A percentile compares a stretch with the other conserved stretches of the same genome.
Conservation (phyloP, 2,888 invertebrate species). For the Automeris io region DNA sequence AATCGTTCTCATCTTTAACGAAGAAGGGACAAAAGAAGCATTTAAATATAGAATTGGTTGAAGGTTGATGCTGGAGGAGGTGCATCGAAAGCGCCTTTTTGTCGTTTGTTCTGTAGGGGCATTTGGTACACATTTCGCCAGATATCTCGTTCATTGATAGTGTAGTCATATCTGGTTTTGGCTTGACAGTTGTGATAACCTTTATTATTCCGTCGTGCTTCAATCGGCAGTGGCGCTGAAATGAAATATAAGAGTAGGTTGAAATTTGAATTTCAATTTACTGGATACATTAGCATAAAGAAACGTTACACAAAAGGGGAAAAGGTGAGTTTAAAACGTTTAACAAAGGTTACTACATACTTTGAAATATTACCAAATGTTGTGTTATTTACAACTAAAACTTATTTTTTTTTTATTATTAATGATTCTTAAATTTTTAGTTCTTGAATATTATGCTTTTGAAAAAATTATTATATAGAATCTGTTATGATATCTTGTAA, state of each 20-base stretch:
- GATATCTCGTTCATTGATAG: constrained; percentile 40
- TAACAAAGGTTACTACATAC: no score
- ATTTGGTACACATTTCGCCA: constrained; percentile 78
- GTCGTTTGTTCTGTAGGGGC: constrained; percentile 82
- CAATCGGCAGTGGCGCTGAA: constrained; percentile 86
- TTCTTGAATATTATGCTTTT: no score
- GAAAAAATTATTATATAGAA: no score
- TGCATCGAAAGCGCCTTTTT: constrained; percentile 79
- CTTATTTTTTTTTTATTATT: no score
- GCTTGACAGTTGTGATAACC: constrained; percentile 76
- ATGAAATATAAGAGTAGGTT: constrained; percentile 14
- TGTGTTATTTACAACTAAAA: no score
- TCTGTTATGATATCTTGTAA: no score
- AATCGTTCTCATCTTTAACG: constrained; percentile 81
- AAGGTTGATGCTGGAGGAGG: constrained; percentile 82
- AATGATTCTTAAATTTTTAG: no score
- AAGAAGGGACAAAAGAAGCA: constrained; percentile 90
- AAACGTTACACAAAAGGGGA: no score
- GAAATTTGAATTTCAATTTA: not conserved
- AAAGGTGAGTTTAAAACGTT: no score
- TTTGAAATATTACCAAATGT: no score
- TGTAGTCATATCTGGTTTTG: constrained; percentile 54
- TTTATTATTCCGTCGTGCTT: constrained; percentile 86
- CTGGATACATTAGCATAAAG: no score
- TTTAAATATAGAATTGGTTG: constrained; percentile 82